Percentiles rank a stretch among this genome's conserved stretches.
Conservation (phyloP, 2,113 vertebrate genomes). For the Oophaga pumilio region DNA sequence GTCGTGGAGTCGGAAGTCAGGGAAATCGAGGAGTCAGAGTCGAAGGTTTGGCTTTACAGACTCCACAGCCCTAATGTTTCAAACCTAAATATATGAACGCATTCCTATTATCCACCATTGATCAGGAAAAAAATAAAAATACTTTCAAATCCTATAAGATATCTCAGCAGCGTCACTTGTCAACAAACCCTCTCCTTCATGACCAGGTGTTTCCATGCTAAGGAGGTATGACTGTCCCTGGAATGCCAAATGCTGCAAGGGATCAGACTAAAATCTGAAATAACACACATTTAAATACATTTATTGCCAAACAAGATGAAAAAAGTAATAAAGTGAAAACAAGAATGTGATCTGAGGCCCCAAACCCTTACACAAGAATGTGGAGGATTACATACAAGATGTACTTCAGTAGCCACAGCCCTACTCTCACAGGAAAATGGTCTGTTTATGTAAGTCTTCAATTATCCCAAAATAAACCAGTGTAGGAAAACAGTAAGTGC, state of each 20-base stretch:
- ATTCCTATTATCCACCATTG: no score
- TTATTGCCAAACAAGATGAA: constrained; percentile 26
- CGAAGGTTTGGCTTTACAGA: no score
- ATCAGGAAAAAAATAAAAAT: no score
- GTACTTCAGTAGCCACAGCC: constrained; percentile 36
- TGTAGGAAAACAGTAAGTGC: constrained; percentile 17
- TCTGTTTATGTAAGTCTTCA: constrained; percentile 40
- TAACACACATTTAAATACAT: constrained; percentile 25
- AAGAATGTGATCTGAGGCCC: constrained; percentile 27
- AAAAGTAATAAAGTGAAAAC: constrained; percentile 39
- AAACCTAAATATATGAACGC: no score
- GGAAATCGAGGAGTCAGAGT: no score
- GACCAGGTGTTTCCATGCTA: neutral
- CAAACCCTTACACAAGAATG: constrained; percentile 23
- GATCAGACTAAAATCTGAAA: constrained; percentile 7
- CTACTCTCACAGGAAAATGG: constrained; percentile 31
- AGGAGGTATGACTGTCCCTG: neutral
- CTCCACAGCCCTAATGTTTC: no score
- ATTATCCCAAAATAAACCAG: constrained; percentile 51
- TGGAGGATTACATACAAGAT: constrained; percentile 27
- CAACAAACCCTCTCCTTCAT: neutral
- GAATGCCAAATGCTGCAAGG: constrained; percentile 29
- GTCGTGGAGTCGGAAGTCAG: no score
- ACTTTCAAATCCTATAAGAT: neutral
- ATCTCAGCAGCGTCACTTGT: neutral